Conservation (phyloP, 2,113 vertebrate genomes). For the Eulemur macaco region DNA sequence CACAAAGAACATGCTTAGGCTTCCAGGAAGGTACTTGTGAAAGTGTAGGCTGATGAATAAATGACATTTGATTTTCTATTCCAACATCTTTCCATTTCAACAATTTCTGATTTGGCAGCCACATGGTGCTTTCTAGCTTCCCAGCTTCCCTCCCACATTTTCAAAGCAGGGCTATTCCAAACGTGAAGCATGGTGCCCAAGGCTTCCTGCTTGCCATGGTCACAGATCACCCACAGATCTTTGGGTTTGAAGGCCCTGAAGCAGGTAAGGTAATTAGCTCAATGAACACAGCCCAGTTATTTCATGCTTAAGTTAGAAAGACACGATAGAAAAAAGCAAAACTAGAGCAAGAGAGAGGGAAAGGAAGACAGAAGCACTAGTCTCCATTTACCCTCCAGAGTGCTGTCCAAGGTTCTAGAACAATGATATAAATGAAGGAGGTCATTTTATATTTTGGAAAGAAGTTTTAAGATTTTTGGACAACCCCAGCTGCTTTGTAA, state of each 20-base stretch:
- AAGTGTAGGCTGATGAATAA: constrained; percentile 56
- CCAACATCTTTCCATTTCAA: constrained; percentile 56
- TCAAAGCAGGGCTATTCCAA: constrained; percentile 20
- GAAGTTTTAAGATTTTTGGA: neutral
- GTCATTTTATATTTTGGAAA: neutral
- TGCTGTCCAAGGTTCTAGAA: neutral
- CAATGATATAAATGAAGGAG: neutral
- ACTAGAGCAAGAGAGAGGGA: neutral
- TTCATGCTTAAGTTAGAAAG: neutral
- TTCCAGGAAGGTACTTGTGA: constrained; percentile 66
- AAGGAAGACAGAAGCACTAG: neutral
- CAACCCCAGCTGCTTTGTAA: neutral
- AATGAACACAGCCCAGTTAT: neutral
- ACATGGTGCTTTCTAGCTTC: constrained; percentile 23
- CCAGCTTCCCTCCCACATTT: constrained; percentile 42
- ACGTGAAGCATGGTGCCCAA: neutral
- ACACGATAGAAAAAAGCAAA: neutral
- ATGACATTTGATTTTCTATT: constrained; percentile 65
- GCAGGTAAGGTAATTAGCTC: neutral
- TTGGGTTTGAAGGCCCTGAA: neutral
- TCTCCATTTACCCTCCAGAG: neutral
- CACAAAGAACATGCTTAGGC: constrained; percentile 16
- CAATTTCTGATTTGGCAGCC: constrained; percentile 57
- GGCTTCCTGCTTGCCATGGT: neutral
- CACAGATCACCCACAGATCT: neutral